Conservation (phyloP, 1,140 invertebrate genomes). For the Sitophilus oryzae region DNA sequence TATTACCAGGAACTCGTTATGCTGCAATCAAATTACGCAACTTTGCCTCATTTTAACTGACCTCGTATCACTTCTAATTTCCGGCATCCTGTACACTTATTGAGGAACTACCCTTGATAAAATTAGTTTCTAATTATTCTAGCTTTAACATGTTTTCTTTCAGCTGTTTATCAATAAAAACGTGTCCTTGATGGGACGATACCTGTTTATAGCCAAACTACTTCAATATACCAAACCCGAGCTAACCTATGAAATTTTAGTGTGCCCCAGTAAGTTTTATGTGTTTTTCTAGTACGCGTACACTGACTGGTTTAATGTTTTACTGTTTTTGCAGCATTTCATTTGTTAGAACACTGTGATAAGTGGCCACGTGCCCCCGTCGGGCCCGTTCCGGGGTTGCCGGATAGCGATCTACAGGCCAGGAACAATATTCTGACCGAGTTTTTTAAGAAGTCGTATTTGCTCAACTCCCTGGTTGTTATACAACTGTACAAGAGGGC, state of each 20-base stretch:
- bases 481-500: conserved; percentile 14
- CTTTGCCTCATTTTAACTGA: too few relatives aligned
- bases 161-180: conserved; percentile 15
- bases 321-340: conserved; percentile 13
- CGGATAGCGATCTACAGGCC: conserved; percentile 1
- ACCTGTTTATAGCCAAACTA: conserved; percentile 25
- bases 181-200: conserved; percentile 20
- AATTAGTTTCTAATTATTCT: neutral
- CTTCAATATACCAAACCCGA: conserved; percentile 3
- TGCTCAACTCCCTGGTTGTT: conserved; percentile 4
- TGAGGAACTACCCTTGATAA: too few relatives aligned
- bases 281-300: too few relatives aligned
- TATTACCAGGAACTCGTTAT: too few relatives aligned
- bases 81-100: too few relatives aligned
- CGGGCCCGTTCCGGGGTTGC: neutral
- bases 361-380: conserved; percentile 12
- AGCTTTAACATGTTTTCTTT: neutral
- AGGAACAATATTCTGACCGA: conserved; percentile 8
- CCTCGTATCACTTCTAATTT: too few relatives aligned
- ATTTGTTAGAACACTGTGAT: conserved; percentile 9
- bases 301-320: too few relatives aligned
- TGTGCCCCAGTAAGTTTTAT: conserved; percentile 20
- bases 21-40: too few relatives aligned
- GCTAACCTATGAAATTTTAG: conserved; percentile 24
- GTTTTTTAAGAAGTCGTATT: conserved; percentile 5